phyloP scores from a whole-genome alignment of 1,140 invertebrate species.

The Cotesia chilonis region DNA sequence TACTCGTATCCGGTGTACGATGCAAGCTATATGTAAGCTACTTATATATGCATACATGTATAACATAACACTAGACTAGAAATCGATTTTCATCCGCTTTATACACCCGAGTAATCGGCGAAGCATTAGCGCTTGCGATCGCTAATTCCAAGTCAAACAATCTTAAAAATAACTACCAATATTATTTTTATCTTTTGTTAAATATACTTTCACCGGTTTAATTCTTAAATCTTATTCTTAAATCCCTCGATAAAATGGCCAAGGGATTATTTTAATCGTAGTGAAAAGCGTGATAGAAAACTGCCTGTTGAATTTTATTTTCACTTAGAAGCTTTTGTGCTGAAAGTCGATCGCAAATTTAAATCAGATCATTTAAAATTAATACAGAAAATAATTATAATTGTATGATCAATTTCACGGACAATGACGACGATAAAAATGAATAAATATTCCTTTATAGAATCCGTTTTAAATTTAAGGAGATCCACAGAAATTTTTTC shows the following conservation, averaged over 20 bases:
- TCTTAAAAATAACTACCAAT: not conserved
- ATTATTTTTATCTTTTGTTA: not conserved
- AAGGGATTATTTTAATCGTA: not conserved
- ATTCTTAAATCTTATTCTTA: not conserved
- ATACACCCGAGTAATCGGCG: constrained; percentile 32
- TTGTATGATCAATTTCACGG: too few relatives aligned
- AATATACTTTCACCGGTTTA: not conserved
- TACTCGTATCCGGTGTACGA: constrained; percentile 50
- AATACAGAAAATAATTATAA: too few relatives aligned
- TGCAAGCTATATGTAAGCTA: constrained; percentile 39
- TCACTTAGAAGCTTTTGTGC: not conserved
- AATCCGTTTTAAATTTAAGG: too few relatives aligned
- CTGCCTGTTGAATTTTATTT: constrained; percentile 18
- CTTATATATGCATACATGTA: too few relatives aligned
- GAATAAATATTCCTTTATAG: too few relatives aligned
- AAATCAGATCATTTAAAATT: too few relatives aligned
- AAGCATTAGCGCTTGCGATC: constrained; percentile 15
- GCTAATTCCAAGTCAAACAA: constrained; percentile 31
- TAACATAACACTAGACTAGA: too few relatives aligned
- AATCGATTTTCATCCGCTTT: constrained; percentile 58
- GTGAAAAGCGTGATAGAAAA: not conserved
- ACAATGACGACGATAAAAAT: too few relatives aligned
- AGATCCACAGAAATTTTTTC: too few relatives aligned
- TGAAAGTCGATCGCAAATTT: too few relatives aligned
- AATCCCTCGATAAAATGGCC: not conserved